Percentiles rank a stretch among this genome's conserved stretches.
Evolutionary conservation across 2,888 invertebrate genomes (phyloP).

Genomic region (Cremastinae sp.): DNA sequence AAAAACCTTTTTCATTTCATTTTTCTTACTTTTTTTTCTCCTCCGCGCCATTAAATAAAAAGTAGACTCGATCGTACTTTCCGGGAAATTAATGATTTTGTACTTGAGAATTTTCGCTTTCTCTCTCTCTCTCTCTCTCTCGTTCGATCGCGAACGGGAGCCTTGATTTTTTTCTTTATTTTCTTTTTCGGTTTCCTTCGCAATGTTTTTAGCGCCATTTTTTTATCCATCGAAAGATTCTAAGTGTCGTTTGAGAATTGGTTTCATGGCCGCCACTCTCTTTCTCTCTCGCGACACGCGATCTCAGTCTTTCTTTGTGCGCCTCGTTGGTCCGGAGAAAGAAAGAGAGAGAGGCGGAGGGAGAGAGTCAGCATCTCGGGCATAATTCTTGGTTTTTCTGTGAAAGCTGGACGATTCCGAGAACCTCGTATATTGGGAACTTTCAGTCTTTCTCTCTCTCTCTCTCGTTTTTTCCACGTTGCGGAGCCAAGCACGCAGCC

Average conservation of each 20-base stretch:
- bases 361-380: conserved; percentile 46
- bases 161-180: background rate
- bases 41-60: too few species aligned
- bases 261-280: conserved; percentile 60
- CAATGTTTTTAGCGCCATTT: conserved; percentile 18
- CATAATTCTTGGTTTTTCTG: conserved; percentile 70
- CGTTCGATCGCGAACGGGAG: background rate
- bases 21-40: too few species aligned
- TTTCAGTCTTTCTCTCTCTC: conserved; percentile 46
- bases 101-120: background rate
- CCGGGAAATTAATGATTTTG: background rate
- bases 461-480: too few species aligned
- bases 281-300: conserved; percentile 54
- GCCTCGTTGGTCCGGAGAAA: conserved; percentile 57
- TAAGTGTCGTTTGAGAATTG: conserved; percentile 56
- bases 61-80: background rate
- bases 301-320: conserved; percentile 63
- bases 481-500: background rate
- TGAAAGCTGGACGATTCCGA: conserved; percentile 57
- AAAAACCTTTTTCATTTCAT: too few species aligned
- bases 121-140: background rate
- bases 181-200: too few species aligned
- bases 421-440: conserved; percentile 57
- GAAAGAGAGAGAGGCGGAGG: conserved; percentile 34
- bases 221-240: conserved; percentile 50